phyloP scores from a whole-genome alignment of 2,113 vertebrate genomes.

The Bucco capensis region DNA sequence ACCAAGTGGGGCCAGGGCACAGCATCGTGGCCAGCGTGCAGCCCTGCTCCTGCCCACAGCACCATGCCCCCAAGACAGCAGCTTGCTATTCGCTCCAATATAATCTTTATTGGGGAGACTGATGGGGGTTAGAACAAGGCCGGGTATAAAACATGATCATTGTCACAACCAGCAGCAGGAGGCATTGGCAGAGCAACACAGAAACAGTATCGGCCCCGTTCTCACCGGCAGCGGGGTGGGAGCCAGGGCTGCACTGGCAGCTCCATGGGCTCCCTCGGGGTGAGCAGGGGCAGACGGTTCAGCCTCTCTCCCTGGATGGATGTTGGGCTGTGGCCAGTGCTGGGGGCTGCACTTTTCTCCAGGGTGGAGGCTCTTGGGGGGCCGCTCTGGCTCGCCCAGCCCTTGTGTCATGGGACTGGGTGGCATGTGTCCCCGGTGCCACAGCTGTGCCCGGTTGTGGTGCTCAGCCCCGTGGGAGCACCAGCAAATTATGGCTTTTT shows the following conservation, averaged over 20 bases:
- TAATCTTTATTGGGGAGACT: constrained; percentile 67
- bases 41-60: background rate
- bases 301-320: background rate
- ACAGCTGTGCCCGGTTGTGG: accelerated
- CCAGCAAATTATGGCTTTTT: constrained; percentile 57
- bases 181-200: constrained; percentile 55
- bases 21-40: accelerated
- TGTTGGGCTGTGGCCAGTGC: background rate
- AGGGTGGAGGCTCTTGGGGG: background rate
- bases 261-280: background rate
- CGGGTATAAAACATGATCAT: constrained; percentile 62
- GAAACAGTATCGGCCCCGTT: background rate
- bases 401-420: background rate
- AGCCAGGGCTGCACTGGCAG: background rate
- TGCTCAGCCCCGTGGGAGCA: background rate
- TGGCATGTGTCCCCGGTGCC: accelerated
- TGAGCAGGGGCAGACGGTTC: accelerated
- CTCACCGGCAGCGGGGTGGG: background rate
- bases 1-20: accelerated
- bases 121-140: constrained; percentile 51
- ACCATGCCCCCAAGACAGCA: accelerated
- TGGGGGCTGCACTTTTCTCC: background rate
- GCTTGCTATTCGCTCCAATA: background rate
- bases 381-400: background rate
- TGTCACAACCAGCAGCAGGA: constrained; percentile 42